Evolutionary conservation across 2,113 vertebrate species (phyloP), one percentile per base, ranked within the genome.

Genomic region (Bufo gargarizans): DNA sequence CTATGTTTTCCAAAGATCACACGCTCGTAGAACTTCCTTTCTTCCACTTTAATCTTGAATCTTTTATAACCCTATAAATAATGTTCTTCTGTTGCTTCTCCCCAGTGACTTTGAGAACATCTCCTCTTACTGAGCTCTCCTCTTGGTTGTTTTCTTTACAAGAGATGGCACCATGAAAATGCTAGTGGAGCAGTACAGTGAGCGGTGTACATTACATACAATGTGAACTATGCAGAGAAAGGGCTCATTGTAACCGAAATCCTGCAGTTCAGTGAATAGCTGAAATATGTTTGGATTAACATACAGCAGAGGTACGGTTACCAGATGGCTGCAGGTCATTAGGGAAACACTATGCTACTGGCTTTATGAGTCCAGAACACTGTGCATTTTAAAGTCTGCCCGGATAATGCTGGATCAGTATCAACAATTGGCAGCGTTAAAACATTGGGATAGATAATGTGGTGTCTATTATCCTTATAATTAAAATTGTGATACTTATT

Each of bases 301-400:
- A 84, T 89, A 78, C 72, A 89, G 81, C 81, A 84, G 82, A 87
- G 87, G 87, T 84, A 84, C 87, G 61, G 82, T 89, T 89, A 89
- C 87, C 87, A 89, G 87, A 89, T 89, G 87, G 87, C 87, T 77
- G n/a, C 82, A 78, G 87, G 87, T 89, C 87, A 78, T 89, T 89
- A 89, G 82, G 82, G 74, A 89, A 84, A 89, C 82, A 77, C 50
- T 65, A 77, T 14, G 71, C 69, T 88, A 88, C 82, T 55, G 80
- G 71, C 45, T 83, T 88, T 67, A 63, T 76, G 76, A 50, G 33
- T 50, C 87, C 87, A 55, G 11, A 77, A 63, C 81, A 77, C 87
- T 65, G 50, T 10, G 71, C 58, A 56, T 63, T 88, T 58, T 53
- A 65, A 53, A 55, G 65, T 72, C 20, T 17, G 58, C 59, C 22